Evolutionary conservation across 2,888 invertebrate species (phyloP).

Genomic region (Glomeris marginata): DNA sequence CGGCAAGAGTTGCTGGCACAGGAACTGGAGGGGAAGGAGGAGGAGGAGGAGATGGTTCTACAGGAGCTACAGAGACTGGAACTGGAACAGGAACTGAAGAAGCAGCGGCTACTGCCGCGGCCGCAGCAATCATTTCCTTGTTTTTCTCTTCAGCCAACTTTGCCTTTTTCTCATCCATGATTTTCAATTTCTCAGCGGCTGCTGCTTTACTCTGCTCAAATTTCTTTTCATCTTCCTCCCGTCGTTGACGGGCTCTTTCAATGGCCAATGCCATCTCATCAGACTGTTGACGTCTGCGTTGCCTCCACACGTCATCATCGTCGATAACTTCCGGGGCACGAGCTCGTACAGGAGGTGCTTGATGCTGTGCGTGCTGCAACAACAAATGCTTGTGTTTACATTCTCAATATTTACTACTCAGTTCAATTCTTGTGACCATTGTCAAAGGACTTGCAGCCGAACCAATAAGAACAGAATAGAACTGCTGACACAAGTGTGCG

Average conservation of each 20-base stretch:
- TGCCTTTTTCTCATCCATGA: constrained; percentile 46
- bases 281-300: constrained; percentile 48
- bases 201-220: constrained; percentile 41
- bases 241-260: constrained; percentile 65
- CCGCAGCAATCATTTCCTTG: constrained; percentile 7
- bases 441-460: neutral
- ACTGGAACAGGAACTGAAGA: too few relatives aligned
- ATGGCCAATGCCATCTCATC: constrained; percentile 62
- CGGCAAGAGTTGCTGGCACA: too few relatives aligned
- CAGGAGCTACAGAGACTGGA: too few relatives aligned
- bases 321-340: constrained; percentile 28
- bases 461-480: neutral
- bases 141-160: constrained; percentile 18
- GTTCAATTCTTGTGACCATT: too few relatives aligned
- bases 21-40: too few relatives aligned
- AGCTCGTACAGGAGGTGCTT: constrained; percentile 10
- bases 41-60: too few relatives aligned
- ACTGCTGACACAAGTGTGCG: neutral
- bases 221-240: constrained; percentile 70
- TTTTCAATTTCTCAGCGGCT: constrained; percentile 49
- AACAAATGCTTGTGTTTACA: constrained; percentile 7
- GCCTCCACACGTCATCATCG: constrained; percentile 54
- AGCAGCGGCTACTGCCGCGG: neutral
- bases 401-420: too few relatives aligned
- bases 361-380: constrained; percentile 13